Base-by-base conservation (phyloP, 2,113 vertebrate genomes). In the Notarius lentiginosus region DNA sequence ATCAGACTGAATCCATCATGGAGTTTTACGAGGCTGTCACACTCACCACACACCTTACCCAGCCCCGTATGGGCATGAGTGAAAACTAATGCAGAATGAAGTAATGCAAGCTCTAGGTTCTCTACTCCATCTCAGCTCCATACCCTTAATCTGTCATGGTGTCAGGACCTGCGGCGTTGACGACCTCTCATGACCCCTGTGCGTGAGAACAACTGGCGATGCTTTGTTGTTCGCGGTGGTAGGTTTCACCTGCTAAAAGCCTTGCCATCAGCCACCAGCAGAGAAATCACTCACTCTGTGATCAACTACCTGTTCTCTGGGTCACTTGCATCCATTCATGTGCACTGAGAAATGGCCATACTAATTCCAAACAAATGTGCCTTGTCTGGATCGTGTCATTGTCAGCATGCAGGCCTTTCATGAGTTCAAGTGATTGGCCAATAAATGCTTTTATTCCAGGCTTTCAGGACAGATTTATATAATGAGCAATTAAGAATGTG, bases 91-190 rank as follows among this genome's bases (percentile, higher is more conserved):
- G 93, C 92, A 82, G 91, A 93, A 92, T 93, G 94, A 94, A 84
- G 81, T 22, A 79, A 95, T 93, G 93, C 94, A 92, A 92, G 93
- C 92, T 93, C 92, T 92, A 93, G 93, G 93, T 93, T 92, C 93
- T 93, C 89, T 79, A 15, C 91, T 89, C 58, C 93, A 92, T 93
- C 91, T 94, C 93, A 93, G 94, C 92, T 91, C 93, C 91, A 92
- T 92, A 92, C 93, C 93, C 90, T 96, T 94, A 95, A 95, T 95
- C 94, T 94, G 95, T 95, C 95, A 94, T 94, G 92, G 92, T 90
- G 93, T 93, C 89, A 84, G 79, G 91, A 91, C 92, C 93, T 93
- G 90, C 91, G 68, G 91, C 88, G 79, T 87, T 83, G 15, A 87
- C 90, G 92, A 93, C 94, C 94, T 90, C 87, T 88, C 90, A 90